These are phyloP conservation scores for Danio albolineatus DNA, from an alignment of 2,797 vertebrate genomes.

Conservation along the genomic window DNA sequence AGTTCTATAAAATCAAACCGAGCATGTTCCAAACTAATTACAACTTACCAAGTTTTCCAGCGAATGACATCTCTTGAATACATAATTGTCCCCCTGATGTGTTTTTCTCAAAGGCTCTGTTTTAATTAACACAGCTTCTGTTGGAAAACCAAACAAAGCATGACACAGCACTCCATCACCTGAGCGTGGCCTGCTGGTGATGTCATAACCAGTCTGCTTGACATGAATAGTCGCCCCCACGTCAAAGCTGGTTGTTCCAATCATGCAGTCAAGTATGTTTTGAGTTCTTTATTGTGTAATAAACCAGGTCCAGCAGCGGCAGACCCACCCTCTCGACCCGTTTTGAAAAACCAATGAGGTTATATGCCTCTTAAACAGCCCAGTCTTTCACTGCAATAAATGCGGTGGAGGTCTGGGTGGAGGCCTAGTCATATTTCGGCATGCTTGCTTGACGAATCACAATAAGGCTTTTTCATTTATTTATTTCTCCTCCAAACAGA, in stretches of 20 bases:
- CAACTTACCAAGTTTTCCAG: constrained; percentile 27
- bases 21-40: constrained; percentile 44
- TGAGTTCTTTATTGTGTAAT: constrained; percentile 53
- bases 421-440: constrained; percentile 34
- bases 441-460: constrained; percentile 43
- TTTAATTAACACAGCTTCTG: constrained; percentile 65
- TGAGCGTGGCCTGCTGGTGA: constrained; percentile 64
- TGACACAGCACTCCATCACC: constrained; percentile 75
- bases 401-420: constrained; percentile 21
- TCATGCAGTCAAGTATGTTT: constrained; percentile 45
- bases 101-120: constrained; percentile 68
- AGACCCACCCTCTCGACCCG: constrained; percentile 40
- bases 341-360: constrained; percentile 38
- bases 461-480: constrained; percentile 37
- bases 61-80: constrained; percentile 45
- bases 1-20: constrained; percentile 36
- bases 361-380: constrained; percentile 36
- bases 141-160: constrained; percentile 77
- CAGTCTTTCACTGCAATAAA: constrained; percentile 35
- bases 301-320: constrained; percentile 40
- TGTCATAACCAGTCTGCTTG: constrained; percentile 63
- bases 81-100: constrained; percentile 62
- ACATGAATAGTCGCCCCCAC: constrained; percentile 41
- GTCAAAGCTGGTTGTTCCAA: constrained; percentile 52
- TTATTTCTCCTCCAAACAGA: constrained; percentile 31